Percentiles rank a stretch among this genome's conserved stretches.
phyloP scores from a whole-genome alignment of 2,797 vertebrate species.

The Scomberomorus guttatus region DNA sequence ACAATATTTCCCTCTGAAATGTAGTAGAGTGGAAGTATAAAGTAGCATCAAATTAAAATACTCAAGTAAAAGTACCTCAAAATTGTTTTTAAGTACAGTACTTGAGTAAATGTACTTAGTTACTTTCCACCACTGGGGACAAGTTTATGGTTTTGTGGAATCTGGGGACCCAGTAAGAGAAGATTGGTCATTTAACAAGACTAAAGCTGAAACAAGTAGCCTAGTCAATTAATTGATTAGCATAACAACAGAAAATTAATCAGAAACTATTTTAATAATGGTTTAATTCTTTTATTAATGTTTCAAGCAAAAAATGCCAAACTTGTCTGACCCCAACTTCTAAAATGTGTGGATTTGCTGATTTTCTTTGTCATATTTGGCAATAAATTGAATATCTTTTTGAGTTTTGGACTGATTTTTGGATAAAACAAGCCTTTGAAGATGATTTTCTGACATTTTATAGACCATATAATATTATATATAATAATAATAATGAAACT shows the following conservation, averaged over 20 bases:
- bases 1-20: too few species aligned
- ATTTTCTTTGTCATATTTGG: neutral
- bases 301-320: neutral
- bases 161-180: neutral
- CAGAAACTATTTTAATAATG: constrained; percentile 4
- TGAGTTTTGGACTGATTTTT: neutral
- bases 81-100: too few species aligned
- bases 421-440: neutral
- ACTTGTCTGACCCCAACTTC: neutral
- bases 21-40: too few species aligned
- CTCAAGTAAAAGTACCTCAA: too few species aligned
- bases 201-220: neutral
- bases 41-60: too few species aligned
- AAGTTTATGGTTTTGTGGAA: neutral
- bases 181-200: neutral
- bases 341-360: neutral
- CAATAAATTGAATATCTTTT: neutral
- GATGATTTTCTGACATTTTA: neutral
- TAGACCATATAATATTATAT: neutral
- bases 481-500: neutral
- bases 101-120: too few species aligned
- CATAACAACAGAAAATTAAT: neutral
- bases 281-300: neutral
- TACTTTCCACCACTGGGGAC: too few species aligned
- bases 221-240: neutral